A percentile compares a stretch with the other conserved stretches of the same genome.
Evolutionary conservation across 2,113 vertebrate genomes (phyloP).

Genomic region (Poecilia latipinna): DNA sequence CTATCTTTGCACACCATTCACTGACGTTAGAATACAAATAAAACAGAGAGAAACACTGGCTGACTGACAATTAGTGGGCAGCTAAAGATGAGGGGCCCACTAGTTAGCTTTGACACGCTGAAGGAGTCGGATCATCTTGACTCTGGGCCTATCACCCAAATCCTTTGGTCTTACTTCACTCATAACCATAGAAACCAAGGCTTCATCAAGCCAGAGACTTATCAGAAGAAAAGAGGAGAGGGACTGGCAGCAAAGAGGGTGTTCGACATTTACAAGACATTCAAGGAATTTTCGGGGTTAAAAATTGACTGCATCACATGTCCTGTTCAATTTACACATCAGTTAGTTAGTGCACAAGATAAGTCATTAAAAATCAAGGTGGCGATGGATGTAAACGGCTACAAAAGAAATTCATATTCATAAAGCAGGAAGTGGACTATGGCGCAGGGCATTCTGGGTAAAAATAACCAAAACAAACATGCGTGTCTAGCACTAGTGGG

Average conservation of each 20-base stretch:
- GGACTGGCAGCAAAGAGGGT: background rate
- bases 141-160: conserved; percentile 49
- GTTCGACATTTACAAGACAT: no score
- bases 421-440: no score
- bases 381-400: no score
- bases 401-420: no score
- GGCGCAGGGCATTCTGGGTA: no score
- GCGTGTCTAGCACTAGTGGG: no score
- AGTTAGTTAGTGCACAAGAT: no score
- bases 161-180: conserved; percentile 42
- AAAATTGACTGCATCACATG: no score
- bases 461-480: no score
- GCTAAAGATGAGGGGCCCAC: conserved; percentile 47
- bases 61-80: conserved; percentile 67
- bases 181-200: conserved; percentile 44
- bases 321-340: no score
- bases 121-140: conserved; percentile 43
- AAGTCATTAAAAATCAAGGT: no score
- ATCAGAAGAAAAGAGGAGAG: background rate
- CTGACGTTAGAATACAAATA: conserved; percentile 63
- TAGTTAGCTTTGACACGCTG: conserved; percentile 54
- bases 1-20: conserved; percentile 66
- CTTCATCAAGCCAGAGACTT: conserved; percentile 11
- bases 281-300: no score
- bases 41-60: conserved; percentile 67